Conservation (phyloP, 2,113 vertebrate genomes). For the Lepisosteus oculatus region DNA sequence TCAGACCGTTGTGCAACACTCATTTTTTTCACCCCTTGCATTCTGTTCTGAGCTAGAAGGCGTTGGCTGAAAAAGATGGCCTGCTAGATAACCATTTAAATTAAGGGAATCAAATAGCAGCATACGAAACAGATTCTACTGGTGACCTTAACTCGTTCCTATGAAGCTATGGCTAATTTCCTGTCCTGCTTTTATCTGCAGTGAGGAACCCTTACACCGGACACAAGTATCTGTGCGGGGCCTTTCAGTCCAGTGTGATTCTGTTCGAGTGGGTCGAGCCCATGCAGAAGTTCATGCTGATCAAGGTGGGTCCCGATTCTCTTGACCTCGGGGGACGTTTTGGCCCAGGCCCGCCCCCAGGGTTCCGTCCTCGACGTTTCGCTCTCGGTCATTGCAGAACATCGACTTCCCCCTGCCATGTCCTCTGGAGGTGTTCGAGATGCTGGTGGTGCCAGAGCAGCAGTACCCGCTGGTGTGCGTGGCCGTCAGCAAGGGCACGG, state of each 20-base stretch:
- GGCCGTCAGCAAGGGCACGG: constrained; percentile 88
- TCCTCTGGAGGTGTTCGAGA: constrained; percentile 92
- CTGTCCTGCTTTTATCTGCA: constrained; percentile 42
- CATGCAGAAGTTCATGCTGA: constrained; percentile 98
- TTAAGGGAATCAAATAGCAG: too few relatives aligned
- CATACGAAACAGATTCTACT: too few relatives aligned
- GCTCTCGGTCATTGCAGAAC: constrained; percentile 59
- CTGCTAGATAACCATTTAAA: too few relatives aligned
- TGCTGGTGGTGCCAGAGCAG: constrained; percentile 94
- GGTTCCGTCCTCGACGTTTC: too few relatives aligned
- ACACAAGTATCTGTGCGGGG: constrained; percentile 93
- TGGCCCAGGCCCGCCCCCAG: too few relatives aligned
- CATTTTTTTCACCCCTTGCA: too few relatives aligned
- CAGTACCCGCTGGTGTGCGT: constrained; percentile 94
- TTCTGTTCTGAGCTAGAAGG: too few relatives aligned
- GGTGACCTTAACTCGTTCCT: too few relatives aligned
- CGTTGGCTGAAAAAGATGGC: too few relatives aligned
- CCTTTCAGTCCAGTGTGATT: constrained; percentile 92
- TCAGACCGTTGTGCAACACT: too few relatives aligned
- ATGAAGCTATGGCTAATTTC: too few relatives aligned
- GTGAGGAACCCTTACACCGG: constrained; percentile 95
- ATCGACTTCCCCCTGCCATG: constrained; percentile 95
- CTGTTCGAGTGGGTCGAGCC: constrained; percentile 96
- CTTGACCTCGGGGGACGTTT: too few relatives aligned
- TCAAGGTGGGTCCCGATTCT: constrained; percentile 76